phyloP scores from a whole-genome alignment of 2,797 vertebrate species.

The Muscicapa comitata region DNA sequence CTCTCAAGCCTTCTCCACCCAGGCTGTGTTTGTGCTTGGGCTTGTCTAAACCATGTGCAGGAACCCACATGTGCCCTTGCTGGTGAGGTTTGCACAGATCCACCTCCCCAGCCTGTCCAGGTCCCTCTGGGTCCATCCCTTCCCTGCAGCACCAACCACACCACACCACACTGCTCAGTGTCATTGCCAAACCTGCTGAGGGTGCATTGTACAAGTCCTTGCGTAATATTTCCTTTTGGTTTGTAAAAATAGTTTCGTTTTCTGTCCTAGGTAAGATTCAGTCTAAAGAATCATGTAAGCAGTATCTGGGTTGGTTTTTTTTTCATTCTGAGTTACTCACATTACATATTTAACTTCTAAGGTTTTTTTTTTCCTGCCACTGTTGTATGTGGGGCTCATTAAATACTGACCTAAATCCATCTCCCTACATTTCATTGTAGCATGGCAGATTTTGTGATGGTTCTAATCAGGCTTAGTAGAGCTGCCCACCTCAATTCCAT shows the following conservation, averaged over 20 bases:
- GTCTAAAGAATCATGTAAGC: background rate
- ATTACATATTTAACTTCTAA: background rate
- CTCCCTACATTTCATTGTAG: slow-evolving; percentile 9
- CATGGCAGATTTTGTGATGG: slow-evolving; percentile 23
- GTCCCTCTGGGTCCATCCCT: background rate
- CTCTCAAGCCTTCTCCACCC: background rate
- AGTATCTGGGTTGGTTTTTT: accelerated
- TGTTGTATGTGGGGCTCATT: background rate
- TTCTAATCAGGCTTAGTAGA: slow-evolving; percentile 35
- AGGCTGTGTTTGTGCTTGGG: background rate
- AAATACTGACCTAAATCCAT: slow-evolving; percentile 50
- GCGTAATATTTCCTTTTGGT: background rate
- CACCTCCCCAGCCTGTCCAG: background rate
- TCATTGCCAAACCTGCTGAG: background rate
- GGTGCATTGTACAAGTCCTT: background rate
- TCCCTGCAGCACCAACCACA: background rate
- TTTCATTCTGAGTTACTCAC: background rate
- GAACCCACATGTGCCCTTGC: too few species aligned
- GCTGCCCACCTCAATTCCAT: slow-evolving; percentile 31
- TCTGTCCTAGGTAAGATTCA: background rate
- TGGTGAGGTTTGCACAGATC: background rate
- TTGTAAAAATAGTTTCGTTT: background rate
- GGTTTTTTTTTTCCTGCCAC: background rate
- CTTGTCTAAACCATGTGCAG: accelerated
- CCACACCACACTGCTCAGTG: background rate